Base-by-base conservation (phyloP, 2,888 invertebrate species). In the Drosophila formosana region DNA sequence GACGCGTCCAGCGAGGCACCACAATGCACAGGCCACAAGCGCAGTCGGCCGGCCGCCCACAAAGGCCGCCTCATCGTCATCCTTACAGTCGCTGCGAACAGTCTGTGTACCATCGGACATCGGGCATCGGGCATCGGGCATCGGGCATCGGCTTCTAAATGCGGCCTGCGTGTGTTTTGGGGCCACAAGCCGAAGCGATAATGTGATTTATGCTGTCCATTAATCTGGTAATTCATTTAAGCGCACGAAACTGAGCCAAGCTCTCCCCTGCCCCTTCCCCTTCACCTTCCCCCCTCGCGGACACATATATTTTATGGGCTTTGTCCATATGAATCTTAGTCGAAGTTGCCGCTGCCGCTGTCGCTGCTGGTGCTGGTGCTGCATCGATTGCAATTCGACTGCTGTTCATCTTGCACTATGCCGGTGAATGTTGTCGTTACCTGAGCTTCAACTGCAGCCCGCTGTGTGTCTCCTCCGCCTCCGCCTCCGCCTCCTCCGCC, bases 161-260 rank as follows among this genome's bases (percentile, higher is more conserved):
- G 78, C 84, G 78, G 78, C 66, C 75, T 65, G 71, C 79, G 65
- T 72, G 63, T 71, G 73, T 77, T 80, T 80, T 75, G 73, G 73
- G 72, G 76, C 79, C 86, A 80, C 81, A 82, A 82, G 86, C 76
- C 83, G 91, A 92, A 92, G 92, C 92, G 92, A 92, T 92, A 92
- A 92, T 92, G 92, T 92, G 91, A 92, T 92, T 92, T 92, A 92
- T 92, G 88, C 89, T 82, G 88, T 91, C 91, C 92, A 92, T 92
- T 92, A 92, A 92, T 92, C 91, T 91, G 91, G 91, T 91, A 91
- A 91, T 92, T 91, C 92, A 91, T 91, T 92, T 91, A 87, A 75
- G 81, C 83, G 70, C 86, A 85, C 83, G 86, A 85, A 82, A 82
- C 86, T 73, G 82, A 80, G 78, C 75, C 78, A 69, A 75, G 75